Evolutionary conservation across 2,113 vertebrate genomes (phyloP).

Genomic region (Gambusia affinis): DNA sequence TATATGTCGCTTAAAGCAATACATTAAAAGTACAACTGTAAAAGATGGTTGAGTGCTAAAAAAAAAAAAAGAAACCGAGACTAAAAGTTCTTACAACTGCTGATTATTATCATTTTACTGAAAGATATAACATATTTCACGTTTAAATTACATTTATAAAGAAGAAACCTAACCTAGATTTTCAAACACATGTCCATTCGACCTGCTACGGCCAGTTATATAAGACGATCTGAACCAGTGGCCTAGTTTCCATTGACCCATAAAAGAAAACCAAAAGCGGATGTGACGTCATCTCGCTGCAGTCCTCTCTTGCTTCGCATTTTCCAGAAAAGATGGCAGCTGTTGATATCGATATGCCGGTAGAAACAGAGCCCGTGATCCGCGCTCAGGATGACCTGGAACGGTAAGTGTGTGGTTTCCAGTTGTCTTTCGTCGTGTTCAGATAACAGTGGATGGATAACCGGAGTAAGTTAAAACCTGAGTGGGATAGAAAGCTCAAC

Average conservation of each 20-base stretch:
- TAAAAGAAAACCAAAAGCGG: conserved; percentile 38
- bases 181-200: neutral
- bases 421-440: neutral
- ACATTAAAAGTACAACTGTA: no score
- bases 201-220: neutral
- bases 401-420: conserved; percentile 56
- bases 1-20: no score
- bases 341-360: conserved; percentile 88
- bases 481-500: neutral
- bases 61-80: no score
- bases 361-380: conserved; percentile 79
- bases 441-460: neutral
- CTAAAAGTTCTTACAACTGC: no score
- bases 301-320: conserved; percentile 43
- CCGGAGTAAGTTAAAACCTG: neutral
- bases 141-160: neutral
- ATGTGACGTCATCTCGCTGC: conserved; percentile 54
- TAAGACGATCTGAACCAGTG: conserved; percentile 12
- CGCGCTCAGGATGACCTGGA: conserved; percentile 73
- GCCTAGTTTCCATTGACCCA: conserved; percentile 36
- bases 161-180: neutral
- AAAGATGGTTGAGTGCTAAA: no score
- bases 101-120: neutral
- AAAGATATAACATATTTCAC: neutral
- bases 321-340: conserved; percentile 87